These are phyloP conservation scores for Nibea albiflora DNA, from an alignment of 2,113 vertebrate genomes.

Conservation along the genomic window DNA sequence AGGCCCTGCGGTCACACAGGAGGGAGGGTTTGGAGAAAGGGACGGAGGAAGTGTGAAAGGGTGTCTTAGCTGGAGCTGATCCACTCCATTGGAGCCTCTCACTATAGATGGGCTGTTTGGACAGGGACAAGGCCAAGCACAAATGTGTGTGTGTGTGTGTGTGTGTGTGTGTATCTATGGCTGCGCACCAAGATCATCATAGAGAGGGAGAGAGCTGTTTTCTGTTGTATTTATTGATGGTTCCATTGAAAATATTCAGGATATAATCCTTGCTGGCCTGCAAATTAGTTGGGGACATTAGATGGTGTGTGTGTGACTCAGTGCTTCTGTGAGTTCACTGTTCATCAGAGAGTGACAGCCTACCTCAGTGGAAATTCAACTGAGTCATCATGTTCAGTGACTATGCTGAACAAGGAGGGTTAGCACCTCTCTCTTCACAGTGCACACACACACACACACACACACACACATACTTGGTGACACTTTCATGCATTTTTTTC, in stretches of 20 bases:
- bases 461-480: not conserved
- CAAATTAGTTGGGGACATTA: constrained; percentile 25
- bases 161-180: constrained; percentile 32
- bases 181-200: constrained; percentile 53
- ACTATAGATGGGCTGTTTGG: constrained; percentile 76
- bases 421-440: constrained; percentile 41
- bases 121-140: constrained; percentile 68
- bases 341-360: constrained; percentile 63
- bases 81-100: constrained; percentile 72
- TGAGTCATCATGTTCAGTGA: constrained; percentile 77
- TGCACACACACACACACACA: too few species aligned
- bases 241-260: constrained; percentile 45
- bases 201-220: constrained; percentile 30
- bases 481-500: not conserved
- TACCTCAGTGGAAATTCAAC: constrained; percentile 79
- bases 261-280: not conserved
- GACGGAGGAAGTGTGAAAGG: constrained; percentile 80
- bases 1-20: constrained; percentile 64
- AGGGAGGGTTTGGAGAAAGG: constrained; percentile 75
- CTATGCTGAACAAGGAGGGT: constrained; percentile 31
- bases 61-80: constrained; percentile 81
- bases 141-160: constrained; percentile 44
- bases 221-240: constrained; percentile 34
- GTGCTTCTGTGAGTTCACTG: constrained; percentile 57
- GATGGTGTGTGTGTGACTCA: constrained; percentile 38